phyloP scores from a whole-genome alignment of 2,888 invertebrate species.

The Bellardia bayeri region DNA sequence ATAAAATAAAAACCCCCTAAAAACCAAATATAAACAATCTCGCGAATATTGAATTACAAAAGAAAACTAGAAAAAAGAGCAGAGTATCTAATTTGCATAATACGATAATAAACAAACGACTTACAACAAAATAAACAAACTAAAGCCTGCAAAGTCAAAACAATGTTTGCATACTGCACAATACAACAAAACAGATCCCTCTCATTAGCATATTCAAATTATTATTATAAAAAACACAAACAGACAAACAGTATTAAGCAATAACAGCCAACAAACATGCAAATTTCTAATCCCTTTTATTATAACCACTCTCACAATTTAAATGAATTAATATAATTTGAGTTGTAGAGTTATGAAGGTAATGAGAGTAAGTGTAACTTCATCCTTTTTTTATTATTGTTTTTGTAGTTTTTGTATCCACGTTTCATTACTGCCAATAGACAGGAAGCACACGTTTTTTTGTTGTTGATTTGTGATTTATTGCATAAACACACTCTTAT shows the following conservation, averaged over 20 bases:
- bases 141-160: slow-evolving; percentile 73
- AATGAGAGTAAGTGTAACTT: slow-evolving; percentile 18
- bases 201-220: slow-evolving; percentile 72
- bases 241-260: slow-evolving; percentile 72
- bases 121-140: slow-evolving; percentile 74
- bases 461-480: slow-evolving; percentile 74
- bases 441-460: slow-evolving; percentile 83
- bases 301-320: slow-evolving; percentile 65
- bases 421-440: slow-evolving; percentile 67
- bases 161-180: slow-evolving; percentile 52
- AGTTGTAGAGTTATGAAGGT: background rate
- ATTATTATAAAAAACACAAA: slow-evolving; percentile 49
- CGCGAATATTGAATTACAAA: slow-evolving; percentile 80
- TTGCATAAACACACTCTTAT: slow-evolving; percentile 68
- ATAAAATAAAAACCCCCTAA: slow-evolving; percentile 23
- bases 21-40: slow-evolving; percentile 68
- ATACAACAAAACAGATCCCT: slow-evolving; percentile 48
- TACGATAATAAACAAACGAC: slow-evolving; percentile 73
- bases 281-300: slow-evolving; percentile 58
- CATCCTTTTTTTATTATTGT: slow-evolving; percentile 16
- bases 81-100: slow-evolving; percentile 79
- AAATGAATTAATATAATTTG: slow-evolving; percentile 28
- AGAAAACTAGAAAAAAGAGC: slow-evolving; percentile 60
- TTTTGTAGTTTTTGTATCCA: slow-evolving; percentile 25
- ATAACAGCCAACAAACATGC: slow-evolving; percentile 45